Conservation (phyloP, 2,113 vertebrate genomes). For the Oncorhynchus tshawytscha region DNA sequence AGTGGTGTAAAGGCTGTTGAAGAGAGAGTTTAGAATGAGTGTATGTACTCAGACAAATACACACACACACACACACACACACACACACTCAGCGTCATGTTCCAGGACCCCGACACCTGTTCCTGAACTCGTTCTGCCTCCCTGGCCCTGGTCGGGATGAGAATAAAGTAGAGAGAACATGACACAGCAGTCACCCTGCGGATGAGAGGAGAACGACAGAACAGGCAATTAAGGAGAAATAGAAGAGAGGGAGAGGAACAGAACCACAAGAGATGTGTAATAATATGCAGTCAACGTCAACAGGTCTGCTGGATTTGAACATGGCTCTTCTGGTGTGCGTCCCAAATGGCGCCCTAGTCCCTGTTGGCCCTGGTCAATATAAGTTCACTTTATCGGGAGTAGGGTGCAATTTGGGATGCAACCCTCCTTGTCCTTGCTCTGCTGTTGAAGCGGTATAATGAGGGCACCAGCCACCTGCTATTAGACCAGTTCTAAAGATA, state of each 20-base stretch:
- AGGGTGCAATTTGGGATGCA: neutral
- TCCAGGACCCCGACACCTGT: neutral
- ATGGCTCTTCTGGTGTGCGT: too few relatives aligned
- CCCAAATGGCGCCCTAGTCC: too few relatives aligned
- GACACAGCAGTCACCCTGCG: neutral
- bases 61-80: neutral
- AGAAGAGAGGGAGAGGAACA: neutral
- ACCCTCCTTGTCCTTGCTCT: constrained; percentile 1
- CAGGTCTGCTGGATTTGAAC: neutral
- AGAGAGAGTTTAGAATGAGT: neutral
- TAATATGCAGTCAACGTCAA: neutral
- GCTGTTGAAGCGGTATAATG: constrained; percentile 13
- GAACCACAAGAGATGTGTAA: neutral
- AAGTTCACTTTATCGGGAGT: too few relatives aligned
- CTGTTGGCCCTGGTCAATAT: too few relatives aligned
- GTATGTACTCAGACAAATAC: neutral
- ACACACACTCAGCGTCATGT: neutral
- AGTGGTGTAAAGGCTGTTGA: neutral
- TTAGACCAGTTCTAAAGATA: constrained; percentile 13
- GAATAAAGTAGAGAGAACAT: neutral
- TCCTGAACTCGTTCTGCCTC: neutral
- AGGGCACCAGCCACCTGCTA: constrained; percentile 27
- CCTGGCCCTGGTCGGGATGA: neutral
- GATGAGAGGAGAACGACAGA: neutral
- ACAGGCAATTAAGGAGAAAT: constrained; percentile 1